phyloP scores from a whole-genome alignment of 2,797 vertebrate species.

The Poecilia gillii region DNA sequence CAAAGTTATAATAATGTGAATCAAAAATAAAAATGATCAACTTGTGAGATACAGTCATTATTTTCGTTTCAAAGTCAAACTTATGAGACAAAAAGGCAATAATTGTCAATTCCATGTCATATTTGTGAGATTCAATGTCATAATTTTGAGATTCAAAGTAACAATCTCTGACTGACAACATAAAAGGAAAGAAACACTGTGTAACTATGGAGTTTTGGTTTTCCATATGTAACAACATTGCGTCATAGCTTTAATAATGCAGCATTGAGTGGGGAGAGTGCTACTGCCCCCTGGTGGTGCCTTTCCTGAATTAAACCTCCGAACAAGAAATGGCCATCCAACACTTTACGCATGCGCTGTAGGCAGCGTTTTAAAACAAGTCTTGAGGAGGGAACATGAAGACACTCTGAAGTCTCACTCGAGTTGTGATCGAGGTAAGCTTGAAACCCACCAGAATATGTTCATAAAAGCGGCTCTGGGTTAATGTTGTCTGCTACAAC shows the following conservation, averaged over 20 bases:
- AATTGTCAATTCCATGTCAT: neutral
- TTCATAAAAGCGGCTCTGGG: neutral
- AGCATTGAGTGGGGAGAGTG: neutral
- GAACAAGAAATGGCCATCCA: conserved; percentile 65
- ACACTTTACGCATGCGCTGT: conserved; percentile 75
- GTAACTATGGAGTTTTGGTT: neutral
- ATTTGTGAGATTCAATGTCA: neutral
- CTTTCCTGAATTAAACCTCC: conserved; percentile 11
- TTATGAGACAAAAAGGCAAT: neutral
- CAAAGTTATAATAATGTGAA: neutral
- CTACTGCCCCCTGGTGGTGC: conserved; percentile 34
- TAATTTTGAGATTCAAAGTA: neutral
- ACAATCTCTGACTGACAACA: neutral
- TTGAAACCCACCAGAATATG: conserved; percentile 1
- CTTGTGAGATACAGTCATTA: neutral
- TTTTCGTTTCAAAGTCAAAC: neutral
- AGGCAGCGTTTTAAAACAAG: conserved; percentile 75
- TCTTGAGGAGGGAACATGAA: conserved; percentile 81
- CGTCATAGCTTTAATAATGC: conserved; percentile 7
- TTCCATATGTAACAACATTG: neutral
- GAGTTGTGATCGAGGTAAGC: conserved; percentile 72
- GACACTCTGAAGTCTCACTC: conserved; percentile 66
- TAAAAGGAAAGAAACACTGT: neutral
- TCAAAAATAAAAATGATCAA: neutral
- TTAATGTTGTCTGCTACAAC: fast-evolving